Evolutionary conservation across 2,113 vertebrate genomes (phyloP), one percentile per base, ranked within the genome.

Genomic region (Scortum barcoo): DNA sequence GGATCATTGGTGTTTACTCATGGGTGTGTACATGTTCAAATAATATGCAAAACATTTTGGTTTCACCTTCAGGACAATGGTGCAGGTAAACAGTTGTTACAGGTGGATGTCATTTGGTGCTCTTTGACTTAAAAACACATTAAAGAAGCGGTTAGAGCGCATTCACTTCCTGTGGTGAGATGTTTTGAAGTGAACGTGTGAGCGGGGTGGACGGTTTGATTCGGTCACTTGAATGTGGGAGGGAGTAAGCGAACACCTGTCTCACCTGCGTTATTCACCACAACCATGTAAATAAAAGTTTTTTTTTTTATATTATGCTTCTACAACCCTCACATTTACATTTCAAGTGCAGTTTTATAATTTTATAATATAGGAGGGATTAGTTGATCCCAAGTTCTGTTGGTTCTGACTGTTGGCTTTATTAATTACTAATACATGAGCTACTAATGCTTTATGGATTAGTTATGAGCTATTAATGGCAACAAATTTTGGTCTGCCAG

Each of bases 1-100:
- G 51, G 51, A 79, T 40, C 38, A 51, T 63, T 76, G 86, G 79
- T 74, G 83, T 76, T 72, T 71, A 68, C 74, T 81, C 77, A 58
- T 20, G 70, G 24, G 46, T 71, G 48, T 72, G 38, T 68, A 57
- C 61, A 48, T 77, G 90, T 79, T 48, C 70, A 80, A 66, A 70
- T 74, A 44, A 79, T 54, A 69, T 69, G 67, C 69, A 73, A 53
- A 75, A 54, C 85, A 67, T 77, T 54, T 83, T 62, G 44, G 24
- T 36, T 53, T 88, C 69, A 76, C 72, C 76, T 78, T 82, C 54
- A 74, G 79, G 38, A 72, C 13, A 56, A 53, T 33, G 4, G 46
- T 66, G 51, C 56, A 76, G 69, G 81, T 76, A 79, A 84, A 77
- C 74, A 61, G 28, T 42, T 17, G 48, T 46, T 13, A 10, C 58